phyloP scores from a whole-genome alignment of 30 jellyfish, hydroid and myxozoan species.

The Aurelia aurita region DNA sequence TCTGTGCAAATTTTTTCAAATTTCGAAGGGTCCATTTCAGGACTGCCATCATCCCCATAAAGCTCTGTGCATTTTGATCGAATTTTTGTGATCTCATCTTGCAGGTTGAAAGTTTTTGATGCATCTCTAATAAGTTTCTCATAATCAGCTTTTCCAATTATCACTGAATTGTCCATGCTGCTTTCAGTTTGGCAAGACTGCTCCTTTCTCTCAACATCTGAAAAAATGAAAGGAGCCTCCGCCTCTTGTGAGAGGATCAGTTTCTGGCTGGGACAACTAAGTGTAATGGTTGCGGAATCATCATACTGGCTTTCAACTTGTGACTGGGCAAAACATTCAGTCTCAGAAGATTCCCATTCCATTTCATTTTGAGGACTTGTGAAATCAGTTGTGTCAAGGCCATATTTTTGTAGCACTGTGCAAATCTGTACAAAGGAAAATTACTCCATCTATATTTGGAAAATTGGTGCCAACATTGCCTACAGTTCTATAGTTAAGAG shows the following conservation, averaged over 20 bases:
- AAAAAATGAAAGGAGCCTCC: too few species aligned
- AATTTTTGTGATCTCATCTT: conserved; percentile 13
- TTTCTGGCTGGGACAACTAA: background rate
- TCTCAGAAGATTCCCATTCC: conserved; percentile 52
- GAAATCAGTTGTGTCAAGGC: conserved; percentile 1
- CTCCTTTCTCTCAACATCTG: background rate
- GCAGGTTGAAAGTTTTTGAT: conserved; percentile 17
- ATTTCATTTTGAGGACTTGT: conserved; percentile 38
- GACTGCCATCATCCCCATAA: conserved; percentile 53
- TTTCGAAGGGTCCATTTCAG: conserved; percentile 49
- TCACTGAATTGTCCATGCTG: conserved; percentile 1
- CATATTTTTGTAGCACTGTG: conserved; percentile 23
- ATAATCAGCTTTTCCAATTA: background rate
- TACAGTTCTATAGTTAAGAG: background rate
- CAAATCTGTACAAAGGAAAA: conserved; percentile 8
- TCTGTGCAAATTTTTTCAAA: conserved; percentile 31
- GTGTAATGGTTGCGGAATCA: background rate
- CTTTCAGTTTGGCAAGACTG: background rate
- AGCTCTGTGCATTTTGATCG: conserved; percentile 27
- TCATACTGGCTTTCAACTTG: background rate
- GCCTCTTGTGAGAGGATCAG: background rate
- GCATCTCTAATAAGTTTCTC: conserved; percentile 17
- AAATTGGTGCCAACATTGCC: background rate
- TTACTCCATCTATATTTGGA: background rate
- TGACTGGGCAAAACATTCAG: background rate